Conservation (phyloP, 2,113 vertebrate genomes). For the Eudorcas thomsonii region DNA sequence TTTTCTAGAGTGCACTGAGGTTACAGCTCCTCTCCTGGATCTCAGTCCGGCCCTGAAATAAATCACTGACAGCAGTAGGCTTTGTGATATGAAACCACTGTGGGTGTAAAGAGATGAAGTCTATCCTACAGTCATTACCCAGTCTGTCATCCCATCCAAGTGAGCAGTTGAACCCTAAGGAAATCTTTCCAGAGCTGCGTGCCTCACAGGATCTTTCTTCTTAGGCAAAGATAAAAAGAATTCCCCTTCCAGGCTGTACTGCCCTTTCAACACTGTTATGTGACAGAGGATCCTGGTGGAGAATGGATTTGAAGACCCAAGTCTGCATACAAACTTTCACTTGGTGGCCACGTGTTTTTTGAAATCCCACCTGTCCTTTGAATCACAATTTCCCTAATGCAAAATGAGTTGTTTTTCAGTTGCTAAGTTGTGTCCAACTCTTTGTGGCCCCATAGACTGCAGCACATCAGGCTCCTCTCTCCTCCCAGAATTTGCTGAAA, state of each 20-base stretch:
- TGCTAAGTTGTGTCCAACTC: background rate
- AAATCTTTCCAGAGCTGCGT: background rate
- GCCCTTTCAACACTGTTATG: background rate
- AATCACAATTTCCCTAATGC: background rate
- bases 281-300: background rate
- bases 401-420: background rate
- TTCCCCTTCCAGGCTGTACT: background rate
- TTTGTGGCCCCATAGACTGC: background rate
- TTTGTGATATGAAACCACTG: background rate
- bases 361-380: background rate
- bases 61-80: background rate
- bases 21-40: background rate
- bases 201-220: background rate
- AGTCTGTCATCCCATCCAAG: background rate
- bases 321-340: background rate
- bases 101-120: background rate
- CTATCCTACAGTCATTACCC: background rate
- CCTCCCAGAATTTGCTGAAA: background rate
- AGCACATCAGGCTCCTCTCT: background rate
- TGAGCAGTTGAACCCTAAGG: background rate
- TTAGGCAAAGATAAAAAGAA: background rate
- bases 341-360: fast-evolving
- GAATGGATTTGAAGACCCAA: background rate
- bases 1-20: background rate
- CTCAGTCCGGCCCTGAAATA: background rate